Evolutionary conservation across 2,888 invertebrate species (phyloP), one percentile per base, ranked within the genome.

Genomic region (Scaptomyza tumidula): DNA sequence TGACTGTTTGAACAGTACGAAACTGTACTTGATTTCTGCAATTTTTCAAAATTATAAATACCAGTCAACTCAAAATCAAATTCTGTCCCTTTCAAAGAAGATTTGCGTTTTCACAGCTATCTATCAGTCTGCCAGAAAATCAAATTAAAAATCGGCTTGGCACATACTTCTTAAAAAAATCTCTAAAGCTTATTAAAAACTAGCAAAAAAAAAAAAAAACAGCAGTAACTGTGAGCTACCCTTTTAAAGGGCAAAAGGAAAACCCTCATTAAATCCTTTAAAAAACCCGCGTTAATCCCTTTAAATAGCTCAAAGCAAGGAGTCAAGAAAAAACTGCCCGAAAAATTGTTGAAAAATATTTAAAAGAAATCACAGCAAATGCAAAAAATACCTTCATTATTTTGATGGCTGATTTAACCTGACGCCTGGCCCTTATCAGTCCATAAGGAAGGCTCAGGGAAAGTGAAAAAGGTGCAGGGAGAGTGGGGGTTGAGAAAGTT

Each of bases 331-430:
- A 52, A 24, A 78, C 52, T 63, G 19, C 59, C 69, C 56, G 48
- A 77, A 79, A 83, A 87, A 87, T 71, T 65, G 75, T 68, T 72
- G 63, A 70, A 75, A 84, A 80, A 71, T 74, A 75, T 80, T 83
- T 71, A 72, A 82, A 87, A 82, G 88, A 84, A 88, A 88, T 86
- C 88, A 60, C 74, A 68, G 79, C 64, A 53, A 58, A 43, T n/a
- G 61, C 24, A 16, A 41, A 45, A 49, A 54, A 73, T 80, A 84
- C 90, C 89, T 86, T 82, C 90, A 90, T 90, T 90, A 90, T 80
- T 78, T 80, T 90, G 85, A 90, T 90, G 88, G 79, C 77, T 89
- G 89, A 90, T 88, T 88, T 85, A 90, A 90, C 90, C 87, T 90
- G 90, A 90, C 77, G 82, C 74, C 54, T 49, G 66, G 60, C 78